Conservation (phyloP, 2,888 invertebrate genomes). For the Mesochorus sp. region DNA sequence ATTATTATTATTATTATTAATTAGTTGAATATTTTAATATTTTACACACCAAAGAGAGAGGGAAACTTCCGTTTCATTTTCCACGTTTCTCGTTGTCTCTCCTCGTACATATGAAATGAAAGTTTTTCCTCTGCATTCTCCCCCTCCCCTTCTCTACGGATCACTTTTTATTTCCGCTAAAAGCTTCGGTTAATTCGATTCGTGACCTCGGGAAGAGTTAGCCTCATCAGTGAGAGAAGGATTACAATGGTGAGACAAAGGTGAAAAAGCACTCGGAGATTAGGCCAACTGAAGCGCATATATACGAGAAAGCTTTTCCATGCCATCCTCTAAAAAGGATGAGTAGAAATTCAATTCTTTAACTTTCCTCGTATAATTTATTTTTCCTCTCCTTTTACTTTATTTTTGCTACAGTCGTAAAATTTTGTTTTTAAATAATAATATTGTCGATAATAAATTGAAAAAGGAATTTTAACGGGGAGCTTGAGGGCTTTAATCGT, state of each 20-base stretch:
- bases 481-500: too few relatives aligned
- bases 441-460: too few relatives aligned
- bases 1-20: background rate
- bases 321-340: too few relatives aligned
- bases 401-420: too few relatives aligned
- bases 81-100: background rate
- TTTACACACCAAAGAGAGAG: too few relatives aligned
- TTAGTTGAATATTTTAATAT: background rate
- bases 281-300: background rate
- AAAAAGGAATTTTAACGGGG: too few relatives aligned
- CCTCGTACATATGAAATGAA: background rate
- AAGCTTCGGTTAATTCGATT: background rate
- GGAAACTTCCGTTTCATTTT: background rate
- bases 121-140: background rate
- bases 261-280: slow-evolving; percentile 1
- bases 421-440: too few relatives aligned
- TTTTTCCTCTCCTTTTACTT: too few relatives aligned
- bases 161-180: background rate
- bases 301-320: too few relatives aligned
- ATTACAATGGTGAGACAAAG: background rate
- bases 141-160: background rate
- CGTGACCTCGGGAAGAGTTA: too few relatives aligned
- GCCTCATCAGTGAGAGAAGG: background rate
- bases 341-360: too few relatives aligned
- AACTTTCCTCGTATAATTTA: too few relatives aligned